A percentile compares a stretch with the other conserved stretches of the same genome.
phyloP scores from a whole-genome alignment of 2,888 invertebrate genomes.

The Selenia dentaria region DNA sequence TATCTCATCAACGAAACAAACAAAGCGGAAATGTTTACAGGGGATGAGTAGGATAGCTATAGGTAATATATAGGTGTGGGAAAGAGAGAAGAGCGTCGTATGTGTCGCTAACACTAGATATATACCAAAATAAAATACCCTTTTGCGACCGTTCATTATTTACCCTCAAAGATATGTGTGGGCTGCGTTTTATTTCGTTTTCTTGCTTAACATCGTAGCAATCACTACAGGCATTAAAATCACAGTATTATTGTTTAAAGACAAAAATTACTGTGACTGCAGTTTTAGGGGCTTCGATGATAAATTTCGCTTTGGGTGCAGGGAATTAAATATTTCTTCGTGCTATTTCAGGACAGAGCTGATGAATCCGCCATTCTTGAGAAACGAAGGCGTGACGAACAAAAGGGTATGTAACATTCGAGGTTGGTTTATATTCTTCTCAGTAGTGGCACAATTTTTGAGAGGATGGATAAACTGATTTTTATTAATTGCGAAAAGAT shows the following conservation, averaged over 20 bases:
- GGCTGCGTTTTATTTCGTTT: constrained; percentile 10
- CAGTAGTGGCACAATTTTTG: too few relatives aligned
- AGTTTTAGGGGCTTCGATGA: background rate
- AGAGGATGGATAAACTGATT: too few relatives aligned
- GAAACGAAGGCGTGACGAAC: constrained; percentile 92
- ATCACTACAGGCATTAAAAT: background rate
- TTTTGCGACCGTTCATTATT: background rate
- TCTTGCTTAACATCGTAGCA: background rate
- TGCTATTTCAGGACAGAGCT: constrained; percentile 86
- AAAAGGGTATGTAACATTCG: constrained; percentile 83
- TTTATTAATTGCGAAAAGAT: too few relatives aligned
- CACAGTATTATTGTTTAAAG: background rate
- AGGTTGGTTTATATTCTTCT: too few relatives aligned
- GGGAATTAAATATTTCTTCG: background rate
- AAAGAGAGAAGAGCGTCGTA: too few relatives aligned
- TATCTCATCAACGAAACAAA: too few relatives aligned
- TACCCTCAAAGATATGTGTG: constrained; percentile 2
- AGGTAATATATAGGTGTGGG: too few relatives aligned
- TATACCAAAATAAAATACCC: too few relatives aligned
- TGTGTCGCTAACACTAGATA: too few relatives aligned
- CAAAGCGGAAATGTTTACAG: too few relatives aligned
- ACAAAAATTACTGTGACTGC: background rate
- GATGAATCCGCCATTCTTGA: constrained; percentile 89
- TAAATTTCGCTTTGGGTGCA: background rate
- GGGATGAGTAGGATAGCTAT: too few relatives aligned